Base-by-base conservation (phyloP, 2,797 vertebrate genomes). In the Anolis apletophallus region DNA sequence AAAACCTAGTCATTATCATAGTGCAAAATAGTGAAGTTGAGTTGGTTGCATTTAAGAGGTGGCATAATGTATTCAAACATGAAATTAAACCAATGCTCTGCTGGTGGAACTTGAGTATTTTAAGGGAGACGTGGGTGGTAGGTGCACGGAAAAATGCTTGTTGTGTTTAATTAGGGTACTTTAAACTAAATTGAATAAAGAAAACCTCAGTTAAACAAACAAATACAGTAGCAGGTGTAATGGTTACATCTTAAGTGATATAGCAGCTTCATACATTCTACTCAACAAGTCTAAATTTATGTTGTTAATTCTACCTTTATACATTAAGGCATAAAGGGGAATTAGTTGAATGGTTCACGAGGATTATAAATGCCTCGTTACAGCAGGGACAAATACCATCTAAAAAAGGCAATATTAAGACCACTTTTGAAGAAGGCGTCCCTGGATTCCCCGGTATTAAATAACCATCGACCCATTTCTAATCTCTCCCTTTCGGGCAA, bases 21-120 rank as follows among this genome's bases (percentile, higher is more conserved):
- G 75, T 88, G 75, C 46, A 78, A 59, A 90, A 86, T 52, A 84
- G 80, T 69, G 84, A 50, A 71, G 69, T 23, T 34, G 26, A 55
- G 8, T 21, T 82, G 80, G 54, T 68, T 89, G 61, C 73, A 7
- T 32, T 90, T 36, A 86, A 90, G 85, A 93, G 91, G 89, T 85
- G 91, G 69, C 81, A 86, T 88, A 83, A 90, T 90, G 84, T 91
- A 87, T 72, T 90, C 54, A 32, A 84, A 76, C 67, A 80, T 21
- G 29, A 64, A 80, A 80, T 76, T 36, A 77, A 50, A 82, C 92
- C 64, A 19, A 1, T 23, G 23, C n/a, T 88, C 0, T 86, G 61
- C 84, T 90, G 84, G 87, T 86, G 50, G 50, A 54, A 54, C 23
- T 16, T 77, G 40, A 67, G 52, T 54, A 77, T 54, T 84, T 36